A percentile compares a stretch with the other conserved stretches of the same genome.
Conservation (phyloP, 1,140 invertebrate species). For the Ceratina japonica region DNA sequence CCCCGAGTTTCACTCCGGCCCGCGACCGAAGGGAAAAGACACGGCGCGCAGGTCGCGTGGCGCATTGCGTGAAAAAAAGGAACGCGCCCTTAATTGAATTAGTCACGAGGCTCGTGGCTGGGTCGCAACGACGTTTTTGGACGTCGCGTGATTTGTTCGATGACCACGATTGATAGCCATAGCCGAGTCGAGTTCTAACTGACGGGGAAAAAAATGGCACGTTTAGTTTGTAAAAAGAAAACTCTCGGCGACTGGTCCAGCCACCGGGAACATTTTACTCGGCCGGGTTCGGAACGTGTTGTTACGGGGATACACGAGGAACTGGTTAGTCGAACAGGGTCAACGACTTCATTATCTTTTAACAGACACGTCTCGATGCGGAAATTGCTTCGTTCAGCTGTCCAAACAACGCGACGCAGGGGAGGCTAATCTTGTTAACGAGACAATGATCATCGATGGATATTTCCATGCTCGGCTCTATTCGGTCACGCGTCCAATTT, state of each 20-base stretch:
- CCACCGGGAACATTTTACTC: too few species aligned
- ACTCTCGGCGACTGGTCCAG: not conserved
- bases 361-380: conserved; percentile 9
- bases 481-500: not conserved
- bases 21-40: not conserved
- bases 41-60: conserved; percentile 33
- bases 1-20: not conserved
- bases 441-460: conserved; percentile 25
- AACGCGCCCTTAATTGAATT: conserved; percentile 40
- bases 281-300: too few species aligned
- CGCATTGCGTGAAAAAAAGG: conserved; percentile 51
- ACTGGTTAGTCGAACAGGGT: not conserved
- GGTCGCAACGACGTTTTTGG: not conserved
- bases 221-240: not conserved
- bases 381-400: conserved; percentile 44
- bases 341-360: conserved; percentile 39
- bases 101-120: conserved; percentile 11
- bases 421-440: conserved; percentile 36
- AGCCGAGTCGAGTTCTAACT: too few species aligned
- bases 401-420: conserved; percentile 8
- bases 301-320: not conserved
- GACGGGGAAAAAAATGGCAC: not conserved
- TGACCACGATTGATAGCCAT: not conserved
- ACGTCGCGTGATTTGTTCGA: not conserved
- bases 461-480: not conserved